Base-by-base conservation (phyloP, 2,888 invertebrate species). In the Macaria liturata region DNA sequence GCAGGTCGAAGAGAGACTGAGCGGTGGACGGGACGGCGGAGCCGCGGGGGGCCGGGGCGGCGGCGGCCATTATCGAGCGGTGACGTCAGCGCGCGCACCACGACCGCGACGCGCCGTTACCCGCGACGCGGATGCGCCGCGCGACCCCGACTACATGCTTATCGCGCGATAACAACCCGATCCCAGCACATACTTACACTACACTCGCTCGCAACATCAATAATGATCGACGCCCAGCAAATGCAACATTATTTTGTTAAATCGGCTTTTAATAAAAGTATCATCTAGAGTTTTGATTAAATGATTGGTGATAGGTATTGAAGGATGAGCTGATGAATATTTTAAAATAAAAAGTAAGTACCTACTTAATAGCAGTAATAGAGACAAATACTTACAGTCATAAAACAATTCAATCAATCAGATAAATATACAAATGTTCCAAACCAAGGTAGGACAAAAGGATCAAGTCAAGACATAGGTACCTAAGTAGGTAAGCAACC, bases 21-120 rank as follows among this genome's bases (percentile, higher is more conserved):
- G 81, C 83, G 69, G 68, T 68, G 71, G 70, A 70, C 54, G 66
- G 68, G 71, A 20, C 20, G 74, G 69, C 69, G 71, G 66, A 71
- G 69, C 73, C 64, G 76, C 71, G 75, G 76, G 78, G 74, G 76
- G 74, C 70, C 77, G 79, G 78, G 75, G 84, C 75, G 71, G 75
- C 75, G 79, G 86, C 86, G 76, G 86, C 88, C 88, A 89, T 88
- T 91, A 91, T 91, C 90, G 91, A 91, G 84, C 91, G 91, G 89
- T 91, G 91, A 91, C 91, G 91, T 91, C 91, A 91, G 91, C 91
- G 91, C 90, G 91, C 91, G 91, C 91, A 90, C 82, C 86, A 78
- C 84, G 78, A 78, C 84, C 75, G 80, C 86, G 86, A 83, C 86
- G 83, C 84, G 88, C 90, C 88, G 90, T 88, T 88, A 89, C 79